Evolutionary conservation across 2,888 invertebrate genomes (phyloP).

Genomic region (Lycaena phlaeas): DNA sequence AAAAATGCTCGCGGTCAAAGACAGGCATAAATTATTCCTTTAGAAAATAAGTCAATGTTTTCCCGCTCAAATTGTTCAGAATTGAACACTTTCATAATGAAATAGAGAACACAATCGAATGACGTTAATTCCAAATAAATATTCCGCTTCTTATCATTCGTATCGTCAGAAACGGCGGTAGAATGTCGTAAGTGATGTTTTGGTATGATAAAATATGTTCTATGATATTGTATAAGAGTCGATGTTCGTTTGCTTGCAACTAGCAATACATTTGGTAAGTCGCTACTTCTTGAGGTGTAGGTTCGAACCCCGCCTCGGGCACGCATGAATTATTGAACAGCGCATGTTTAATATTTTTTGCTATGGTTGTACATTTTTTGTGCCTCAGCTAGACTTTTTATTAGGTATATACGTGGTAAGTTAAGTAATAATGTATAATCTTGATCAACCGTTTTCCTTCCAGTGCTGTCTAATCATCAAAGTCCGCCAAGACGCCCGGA

Average conservation of each 20-base stretch:
- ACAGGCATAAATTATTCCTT: conserved; percentile 37
- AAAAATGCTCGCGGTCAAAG: conserved; percentile 31
- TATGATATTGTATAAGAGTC: conserved; percentile 5
- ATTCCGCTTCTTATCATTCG: conserved; percentile 33
- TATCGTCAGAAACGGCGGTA: conserved; percentile 21
- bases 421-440: too few species aligned
- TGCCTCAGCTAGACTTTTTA: conserved; percentile 17
- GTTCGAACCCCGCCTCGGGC: conserved; percentile 39
- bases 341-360: conserved; percentile 18
- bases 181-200: conserved; percentile 22
- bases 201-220: conserved; percentile 10
- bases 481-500: too few species aligned
- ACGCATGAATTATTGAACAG: conserved; percentile 26
- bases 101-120: conserved; percentile 20
- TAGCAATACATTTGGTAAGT: conserved; percentile 17
- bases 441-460: too few species aligned
- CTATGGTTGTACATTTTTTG: conserved; percentile 11
- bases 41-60: conserved; percentile 30
- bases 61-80: conserved; percentile 15
- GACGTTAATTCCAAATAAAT: conserved; percentile 26
- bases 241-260: conserved; percentile 12
- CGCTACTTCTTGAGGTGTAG: conserved; percentile 33
- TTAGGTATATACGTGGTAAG: not conserved
- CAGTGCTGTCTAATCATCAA: too few species aligned
- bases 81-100: conserved; percentile 1